Evolutionary conservation across 64 coral and sea anemone genomes (phyloP).

Genomic region (Actinia equina): DNA sequence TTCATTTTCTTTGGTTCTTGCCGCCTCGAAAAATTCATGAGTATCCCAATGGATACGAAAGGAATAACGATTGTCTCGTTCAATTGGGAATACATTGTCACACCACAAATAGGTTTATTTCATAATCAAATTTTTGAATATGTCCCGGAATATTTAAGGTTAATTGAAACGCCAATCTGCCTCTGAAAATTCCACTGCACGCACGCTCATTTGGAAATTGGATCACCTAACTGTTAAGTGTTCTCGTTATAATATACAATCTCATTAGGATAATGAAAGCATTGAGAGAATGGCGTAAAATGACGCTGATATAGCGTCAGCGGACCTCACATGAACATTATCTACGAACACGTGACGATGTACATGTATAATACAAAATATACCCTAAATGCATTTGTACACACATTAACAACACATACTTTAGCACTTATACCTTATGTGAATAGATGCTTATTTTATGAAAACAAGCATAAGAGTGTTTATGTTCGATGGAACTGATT

Average conservation of each 20-base stretch:
- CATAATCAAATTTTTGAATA: too few species aligned
- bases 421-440: not conserved
- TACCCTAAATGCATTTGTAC: not conserved
- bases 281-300: not conserved
- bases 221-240: not conserved
- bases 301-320: not conserved
- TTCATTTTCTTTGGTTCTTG: too few species aligned
- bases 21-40: too few species aligned
- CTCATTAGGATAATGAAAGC: not conserved
- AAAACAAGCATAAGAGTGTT: not conserved
- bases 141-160: too few species aligned
- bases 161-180: too few species aligned
- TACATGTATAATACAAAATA: not conserved
- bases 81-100: too few species aligned
- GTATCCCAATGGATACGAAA: too few species aligned
- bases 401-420: not conserved
- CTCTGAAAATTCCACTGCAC: too few species aligned
- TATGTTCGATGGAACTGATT: not conserved
- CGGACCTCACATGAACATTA: constrained; percentile 6
- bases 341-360: not conserved
- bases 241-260: not conserved
- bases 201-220: not conserved
- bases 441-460: not conserved
- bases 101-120: too few species aligned
- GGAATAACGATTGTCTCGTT: too few species aligned